Conservation (phyloP, 2,113 vertebrate genomes). For the Bambusicola thoracicus region DNA sequence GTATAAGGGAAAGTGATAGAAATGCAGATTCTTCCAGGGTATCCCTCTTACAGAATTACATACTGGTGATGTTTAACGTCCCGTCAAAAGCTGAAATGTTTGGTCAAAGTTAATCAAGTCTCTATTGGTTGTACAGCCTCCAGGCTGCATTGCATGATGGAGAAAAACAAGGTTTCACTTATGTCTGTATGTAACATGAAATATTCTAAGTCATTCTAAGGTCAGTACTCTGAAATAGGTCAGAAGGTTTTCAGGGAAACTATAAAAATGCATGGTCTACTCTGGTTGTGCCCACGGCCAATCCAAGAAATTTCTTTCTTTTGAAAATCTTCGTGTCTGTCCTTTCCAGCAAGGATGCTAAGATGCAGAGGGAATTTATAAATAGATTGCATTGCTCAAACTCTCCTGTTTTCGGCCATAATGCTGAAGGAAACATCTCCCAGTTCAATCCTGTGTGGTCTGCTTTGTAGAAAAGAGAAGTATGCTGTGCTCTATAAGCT, state of each 20-base stretch:
- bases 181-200: background rate
- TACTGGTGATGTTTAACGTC: fast-evolving
- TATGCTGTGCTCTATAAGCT: background rate
- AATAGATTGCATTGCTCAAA: background rate
- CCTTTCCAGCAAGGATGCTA: background rate
- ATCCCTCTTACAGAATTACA: background rate
- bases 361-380: background rate
- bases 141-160: background rate
- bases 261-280: background rate
- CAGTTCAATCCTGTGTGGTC: background rate
- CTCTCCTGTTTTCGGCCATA: background rate
- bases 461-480: background rate
- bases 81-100: background rate
- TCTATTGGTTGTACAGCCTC: background rate
- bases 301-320: background rate
- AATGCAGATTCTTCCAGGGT: background rate
- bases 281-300: background rate
- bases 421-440: background rate
- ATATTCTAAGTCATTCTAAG: background rate
- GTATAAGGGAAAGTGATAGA: background rate
- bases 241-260: background rate
- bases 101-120: background rate
- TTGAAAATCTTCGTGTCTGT: background rate
- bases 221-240: background rate
- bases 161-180: background rate